Percentiles rank a stretch among this genome's conserved stretches.
Evolutionary conservation across 2,888 invertebrate genomes (phyloP).

Genomic region (Torymus aiolomorphi): DNA sequence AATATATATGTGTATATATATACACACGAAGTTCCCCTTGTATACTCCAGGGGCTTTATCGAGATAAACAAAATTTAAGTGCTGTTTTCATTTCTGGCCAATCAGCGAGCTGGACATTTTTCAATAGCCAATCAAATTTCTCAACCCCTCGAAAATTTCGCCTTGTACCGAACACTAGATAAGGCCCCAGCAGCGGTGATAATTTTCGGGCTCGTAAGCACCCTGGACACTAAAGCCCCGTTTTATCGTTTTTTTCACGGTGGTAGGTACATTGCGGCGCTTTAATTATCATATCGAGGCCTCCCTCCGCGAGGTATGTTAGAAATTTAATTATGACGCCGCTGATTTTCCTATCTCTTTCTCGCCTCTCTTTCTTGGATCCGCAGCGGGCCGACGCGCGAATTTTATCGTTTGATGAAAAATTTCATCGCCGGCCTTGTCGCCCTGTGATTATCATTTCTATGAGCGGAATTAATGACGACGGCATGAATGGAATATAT

Average conservation of each 20-base stretch:
- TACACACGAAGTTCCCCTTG: conserved; percentile 11
- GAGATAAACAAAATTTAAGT: too few relatives aligned
- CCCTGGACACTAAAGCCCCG: conserved; percentile 13
- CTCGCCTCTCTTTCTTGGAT: not conserved
- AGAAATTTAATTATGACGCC: conserved; percentile 44
- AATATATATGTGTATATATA: conserved; percentile 6
- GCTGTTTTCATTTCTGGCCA: too few relatives aligned
- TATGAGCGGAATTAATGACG: conserved; percentile 3
- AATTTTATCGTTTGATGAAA: conserved; percentile 3
- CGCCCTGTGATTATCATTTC: conserved; percentile 3
- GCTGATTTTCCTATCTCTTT: conserved; percentile 13
- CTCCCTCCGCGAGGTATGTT: not conserved
- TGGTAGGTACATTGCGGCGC: not conserved
- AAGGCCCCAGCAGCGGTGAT: not conserved
- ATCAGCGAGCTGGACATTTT: too few relatives aligned
- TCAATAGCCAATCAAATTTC: too few relatives aligned
- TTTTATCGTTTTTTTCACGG: not conserved
- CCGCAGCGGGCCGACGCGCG: too few relatives aligned
- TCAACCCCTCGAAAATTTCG: too few relatives aligned
- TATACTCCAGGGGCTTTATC: too few relatives aligned
- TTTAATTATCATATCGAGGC: conserved; percentile 44
- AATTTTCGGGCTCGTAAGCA: conserved; percentile 13
- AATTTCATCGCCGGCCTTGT: not conserved
- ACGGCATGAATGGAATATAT: not conserved
- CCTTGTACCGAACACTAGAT: too few relatives aligned